Percentiles rank a stretch among this genome's conserved stretches.
phyloP scores from a whole-genome alignment of 2,113 vertebrate species.

The Dinomys branickii region DNA sequence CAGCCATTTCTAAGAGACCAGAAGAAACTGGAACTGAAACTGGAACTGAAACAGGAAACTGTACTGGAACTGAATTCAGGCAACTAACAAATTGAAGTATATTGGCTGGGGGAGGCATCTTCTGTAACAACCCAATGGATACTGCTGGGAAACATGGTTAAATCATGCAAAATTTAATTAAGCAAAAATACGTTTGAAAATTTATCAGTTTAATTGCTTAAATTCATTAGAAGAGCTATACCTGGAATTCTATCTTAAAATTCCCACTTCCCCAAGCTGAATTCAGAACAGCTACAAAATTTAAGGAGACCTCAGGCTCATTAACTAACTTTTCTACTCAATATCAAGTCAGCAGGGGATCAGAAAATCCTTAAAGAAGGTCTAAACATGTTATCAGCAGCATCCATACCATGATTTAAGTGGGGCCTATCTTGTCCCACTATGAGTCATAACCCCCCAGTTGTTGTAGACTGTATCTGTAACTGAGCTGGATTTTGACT shows the following conservation, averaged over 20 bases:
- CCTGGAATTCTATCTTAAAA: neutral
- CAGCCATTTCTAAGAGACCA: too few species aligned
- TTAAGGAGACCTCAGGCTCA: accelerated
- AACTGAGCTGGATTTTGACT: too few species aligned
- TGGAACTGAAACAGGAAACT: too few species aligned
- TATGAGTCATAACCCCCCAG: accelerated
- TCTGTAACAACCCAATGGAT: too few species aligned
- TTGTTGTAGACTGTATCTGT: accelerated
- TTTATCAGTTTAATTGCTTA: neutral
- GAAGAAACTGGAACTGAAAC: too few species aligned
- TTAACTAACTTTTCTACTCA: too few species aligned
- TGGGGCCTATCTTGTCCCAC: too few species aligned
- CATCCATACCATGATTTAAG: accelerated
- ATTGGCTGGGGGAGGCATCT: too few species aligned
- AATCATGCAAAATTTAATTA: neutral
- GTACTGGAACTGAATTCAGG: too few species aligned
- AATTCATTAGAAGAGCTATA: neutral
- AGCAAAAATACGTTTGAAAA: neutral
- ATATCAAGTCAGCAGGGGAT: neutral
- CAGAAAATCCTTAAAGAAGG: neutral
- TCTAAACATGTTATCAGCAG: neutral
- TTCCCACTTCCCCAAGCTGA: too few species aligned
- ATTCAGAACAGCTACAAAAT: neutral
- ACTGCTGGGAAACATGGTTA: neutral
- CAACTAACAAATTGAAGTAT: too few species aligned